Evolutionary conservation across 1,140 invertebrate genomes (phyloP), one percentile per base, ranked within the genome.

Genomic region (Solenopsis fugax): DNA sequence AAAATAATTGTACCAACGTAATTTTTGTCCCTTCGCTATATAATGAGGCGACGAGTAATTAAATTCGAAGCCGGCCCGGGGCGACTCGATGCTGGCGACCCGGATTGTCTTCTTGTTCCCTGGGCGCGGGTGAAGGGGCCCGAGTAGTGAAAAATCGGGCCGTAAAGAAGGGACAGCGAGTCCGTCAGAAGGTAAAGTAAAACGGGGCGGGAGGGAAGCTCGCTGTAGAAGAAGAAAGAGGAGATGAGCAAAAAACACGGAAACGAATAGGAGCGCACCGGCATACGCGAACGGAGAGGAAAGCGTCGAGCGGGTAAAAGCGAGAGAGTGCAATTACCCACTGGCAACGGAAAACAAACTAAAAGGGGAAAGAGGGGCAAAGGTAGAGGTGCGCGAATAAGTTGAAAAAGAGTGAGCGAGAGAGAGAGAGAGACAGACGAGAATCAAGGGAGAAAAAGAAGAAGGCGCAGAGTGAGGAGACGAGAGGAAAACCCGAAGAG

Each of bases 261-360:
- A 92, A 93, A 91, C 92, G 92, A 89, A 93, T 93, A 93, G 92
- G 87, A 90, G 87, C 86, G 80, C 71, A 86, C 29, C 76, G 80
- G 58, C 58, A 37, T 69, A 64, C 73, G 87, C 87, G 88, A 88
- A 85, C 88, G 86, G 87, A 29, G 86, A 92, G 88, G 88, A 92
- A 93, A 93, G 91, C 89, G 87, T 88, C 85, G 88, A 86, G 86
- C 87, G 91, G 87, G 93, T 92, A 93, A 93, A 93, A 94, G 93
- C 91, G 91, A 93, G 91, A 93, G 92, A 93, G 92, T 88, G 92
- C 93, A 94, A 95, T 95, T 95, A 95, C 93, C 93, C 91, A 90
- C 87, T 89, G 93, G 93, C 93, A 88, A 92, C 87, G 92, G 90
- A 93, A 94, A 95, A 94, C 90, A 94, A 94, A 94, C 92, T 88